Percentiles rank a stretch among this genome's conserved stretches.
phyloP scores from a whole-genome alignment of 2,113 vertebrate genomes.

The Castor canadensis region DNA sequence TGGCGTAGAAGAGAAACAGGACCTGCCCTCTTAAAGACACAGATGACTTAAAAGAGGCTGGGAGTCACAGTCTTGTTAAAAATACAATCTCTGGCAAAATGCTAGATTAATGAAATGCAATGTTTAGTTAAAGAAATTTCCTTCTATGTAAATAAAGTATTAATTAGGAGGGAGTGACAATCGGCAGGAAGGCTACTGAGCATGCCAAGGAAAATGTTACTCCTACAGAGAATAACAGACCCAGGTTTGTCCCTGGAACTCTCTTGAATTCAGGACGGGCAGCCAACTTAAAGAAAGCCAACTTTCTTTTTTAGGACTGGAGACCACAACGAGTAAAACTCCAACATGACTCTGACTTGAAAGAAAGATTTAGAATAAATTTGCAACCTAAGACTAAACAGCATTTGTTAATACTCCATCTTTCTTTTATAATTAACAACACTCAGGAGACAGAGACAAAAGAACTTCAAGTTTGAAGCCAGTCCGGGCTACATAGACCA shows the following conservation, averaged over 20 bases:
- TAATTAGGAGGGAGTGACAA: not conserved
- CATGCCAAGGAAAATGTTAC: not conserved
- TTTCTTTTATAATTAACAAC: not conserved
- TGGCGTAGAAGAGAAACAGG: not conserved
- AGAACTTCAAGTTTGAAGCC: too few species aligned
- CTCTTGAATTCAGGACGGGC: not conserved
- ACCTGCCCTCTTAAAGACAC: slow-evolving; percentile 7
- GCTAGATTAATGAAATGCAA: not conserved
- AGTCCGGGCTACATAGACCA: not conserved
- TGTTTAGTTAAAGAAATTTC: slow-evolving; percentile 30
- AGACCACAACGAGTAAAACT: slow-evolving; percentile 8
- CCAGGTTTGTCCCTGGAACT: not conserved
- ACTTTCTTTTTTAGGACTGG: not conserved
- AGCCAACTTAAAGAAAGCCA: not conserved
- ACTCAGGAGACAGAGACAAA: too few species aligned
- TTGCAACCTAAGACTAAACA: not conserved
- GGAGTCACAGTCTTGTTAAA: not conserved
- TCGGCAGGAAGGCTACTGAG: not conserved
- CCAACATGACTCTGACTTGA: not conserved
- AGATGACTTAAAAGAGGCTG: slow-evolving; percentile 8
- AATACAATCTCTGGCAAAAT: slow-evolving; percentile 32
- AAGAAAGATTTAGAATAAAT: slow-evolving; percentile 31
- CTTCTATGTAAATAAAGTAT: slow-evolving; percentile 24
- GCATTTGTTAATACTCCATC: not conserved
- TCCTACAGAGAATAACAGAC: not conserved